Conservation (phyloP, 2,797 vertebrate species). For the Muscicapa comitata region DNA sequence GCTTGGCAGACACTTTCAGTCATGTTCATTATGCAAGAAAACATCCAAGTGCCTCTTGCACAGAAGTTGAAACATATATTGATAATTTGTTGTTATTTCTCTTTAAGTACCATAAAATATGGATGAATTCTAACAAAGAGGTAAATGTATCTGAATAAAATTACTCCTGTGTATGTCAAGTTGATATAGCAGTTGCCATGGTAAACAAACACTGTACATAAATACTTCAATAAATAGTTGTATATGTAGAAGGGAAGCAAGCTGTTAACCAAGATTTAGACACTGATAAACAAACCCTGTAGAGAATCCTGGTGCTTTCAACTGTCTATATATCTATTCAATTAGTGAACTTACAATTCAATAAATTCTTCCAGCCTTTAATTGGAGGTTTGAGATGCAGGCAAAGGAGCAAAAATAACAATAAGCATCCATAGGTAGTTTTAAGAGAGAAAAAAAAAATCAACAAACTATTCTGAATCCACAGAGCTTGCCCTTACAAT, state of each 20-base stretch:
- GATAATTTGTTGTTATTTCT: neutral
- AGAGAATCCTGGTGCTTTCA: constrained; percentile 28
- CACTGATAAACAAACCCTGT: constrained; percentile 12
- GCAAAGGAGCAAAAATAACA: neutral
- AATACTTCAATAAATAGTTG: constrained; percentile 46
- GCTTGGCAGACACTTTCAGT: neutral
- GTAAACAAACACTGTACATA: constrained; percentile 32
- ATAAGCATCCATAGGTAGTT: neutral
- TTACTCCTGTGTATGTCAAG: constrained; percentile 15
- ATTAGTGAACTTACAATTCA: neutral
- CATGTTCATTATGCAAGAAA: neutral
- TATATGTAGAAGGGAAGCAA: constrained; percentile 29
- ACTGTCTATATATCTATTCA: constrained; percentile 11
- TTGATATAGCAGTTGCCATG: constrained; percentile 37
- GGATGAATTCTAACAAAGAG: neutral
- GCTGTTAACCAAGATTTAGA: constrained; percentile 23
- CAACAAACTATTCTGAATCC: neutral
- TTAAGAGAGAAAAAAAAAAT: neutral
- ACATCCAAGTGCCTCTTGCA: neutral
- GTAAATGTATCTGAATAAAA: neutral
- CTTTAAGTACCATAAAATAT: neutral
- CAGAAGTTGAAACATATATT: neutral
- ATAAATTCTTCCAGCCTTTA: constrained; percentile 6
- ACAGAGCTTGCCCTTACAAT: neutral
- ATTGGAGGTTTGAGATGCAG: neutral